A percentile compares a stretch with the other conserved stretches of the same genome.
Conservation (phyloP, 1,140 invertebrate species). For the Zaprionus gabonicus region DNA sequence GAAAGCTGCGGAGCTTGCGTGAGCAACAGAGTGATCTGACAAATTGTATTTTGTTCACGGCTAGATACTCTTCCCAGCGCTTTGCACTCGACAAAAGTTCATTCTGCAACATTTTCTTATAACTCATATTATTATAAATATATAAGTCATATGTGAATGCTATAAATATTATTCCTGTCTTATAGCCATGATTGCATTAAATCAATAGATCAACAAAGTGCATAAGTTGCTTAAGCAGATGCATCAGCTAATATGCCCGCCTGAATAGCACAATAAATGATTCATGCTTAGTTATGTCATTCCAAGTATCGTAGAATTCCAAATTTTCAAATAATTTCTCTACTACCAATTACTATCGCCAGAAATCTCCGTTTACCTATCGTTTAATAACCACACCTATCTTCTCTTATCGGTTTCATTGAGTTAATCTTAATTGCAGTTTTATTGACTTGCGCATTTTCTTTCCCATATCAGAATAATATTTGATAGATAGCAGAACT, state of each 20-base stretch:
- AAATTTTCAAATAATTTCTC: not conserved
- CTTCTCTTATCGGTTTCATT: not conserved
- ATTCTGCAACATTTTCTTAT: not conserved
- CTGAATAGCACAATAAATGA: not conserved
- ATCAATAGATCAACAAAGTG: not conserved
- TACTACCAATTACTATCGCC: not conserved
- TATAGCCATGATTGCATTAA: not conserved
- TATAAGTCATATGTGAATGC: too few species aligned
- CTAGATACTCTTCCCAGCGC: not conserved
- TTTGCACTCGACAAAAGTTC: not conserved
- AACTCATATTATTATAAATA: too few species aligned
- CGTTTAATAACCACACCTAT: not conserved
- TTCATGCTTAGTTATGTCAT: slow-evolving; percentile 2
- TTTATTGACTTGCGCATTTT: too few species aligned
- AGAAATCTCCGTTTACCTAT: too few species aligned
- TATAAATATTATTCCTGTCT: not conserved
- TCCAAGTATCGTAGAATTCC: not conserved
- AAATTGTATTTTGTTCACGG: not conserved
- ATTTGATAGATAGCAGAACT: not conserved
- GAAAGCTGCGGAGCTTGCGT: slow-evolving; percentile 9
- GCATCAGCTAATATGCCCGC: not conserved
- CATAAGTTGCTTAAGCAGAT: not conserved
- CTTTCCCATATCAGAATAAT: not conserved
- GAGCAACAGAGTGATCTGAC: slow-evolving; percentile 4
- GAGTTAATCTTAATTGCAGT: not conserved